These are phyloP conservation scores for Heliangelus exortis DNA, from an alignment of 2,797 vertebrate species.

Conservation along the genomic window DNA sequence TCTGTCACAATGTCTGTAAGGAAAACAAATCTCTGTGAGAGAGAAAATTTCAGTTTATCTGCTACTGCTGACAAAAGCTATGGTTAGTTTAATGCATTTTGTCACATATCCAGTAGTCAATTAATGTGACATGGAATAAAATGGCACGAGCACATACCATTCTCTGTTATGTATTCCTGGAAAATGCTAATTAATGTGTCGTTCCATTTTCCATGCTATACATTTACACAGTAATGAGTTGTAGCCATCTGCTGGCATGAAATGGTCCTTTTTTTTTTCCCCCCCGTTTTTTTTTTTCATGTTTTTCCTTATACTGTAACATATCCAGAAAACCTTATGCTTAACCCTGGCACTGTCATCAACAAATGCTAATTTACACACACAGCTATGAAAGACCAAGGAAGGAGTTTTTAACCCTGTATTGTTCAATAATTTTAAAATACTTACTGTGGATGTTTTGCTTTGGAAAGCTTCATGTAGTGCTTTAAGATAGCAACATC, in stretches of 20 bases:
- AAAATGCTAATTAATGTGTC: slow-evolving; percentile 75
- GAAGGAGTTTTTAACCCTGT: background rate
- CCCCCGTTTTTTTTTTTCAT: background rate
- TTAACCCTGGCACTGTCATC: slow-evolving; percentile 1
- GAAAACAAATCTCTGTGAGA: slow-evolving; percentile 43
- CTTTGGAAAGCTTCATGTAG: background rate
- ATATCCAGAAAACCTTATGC: slow-evolving; percentile 45
- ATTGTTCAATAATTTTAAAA: background rate
- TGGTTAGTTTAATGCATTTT: slow-evolving; percentile 54
- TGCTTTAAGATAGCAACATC: background rate
- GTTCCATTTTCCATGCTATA: slow-evolving; percentile 55
- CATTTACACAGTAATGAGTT: slow-evolving; percentile 67
- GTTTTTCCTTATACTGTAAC: slow-evolving; percentile 22
- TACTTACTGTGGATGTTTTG: background rate
- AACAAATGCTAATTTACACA: slow-evolving; percentile 36
- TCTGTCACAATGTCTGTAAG: background rate
- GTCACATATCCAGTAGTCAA: slow-evolving; percentile 50
- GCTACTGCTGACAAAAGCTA: background rate
- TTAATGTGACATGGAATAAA: slow-evolving; percentile 73
- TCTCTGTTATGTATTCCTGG: slow-evolving; percentile 59
- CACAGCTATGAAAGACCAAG: background rate
- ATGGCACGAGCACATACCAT: slow-evolving; percentile 45
- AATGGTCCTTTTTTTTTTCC: background rate
- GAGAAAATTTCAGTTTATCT: slow-evolving; percentile 36
- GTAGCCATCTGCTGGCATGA: slow-evolving; percentile 72